Percentiles rank a stretch among this genome's conserved stretches.
Evolutionary conservation across 2,113 vertebrate species (phyloP).

Genomic region (Coturnix japonica): DNA sequence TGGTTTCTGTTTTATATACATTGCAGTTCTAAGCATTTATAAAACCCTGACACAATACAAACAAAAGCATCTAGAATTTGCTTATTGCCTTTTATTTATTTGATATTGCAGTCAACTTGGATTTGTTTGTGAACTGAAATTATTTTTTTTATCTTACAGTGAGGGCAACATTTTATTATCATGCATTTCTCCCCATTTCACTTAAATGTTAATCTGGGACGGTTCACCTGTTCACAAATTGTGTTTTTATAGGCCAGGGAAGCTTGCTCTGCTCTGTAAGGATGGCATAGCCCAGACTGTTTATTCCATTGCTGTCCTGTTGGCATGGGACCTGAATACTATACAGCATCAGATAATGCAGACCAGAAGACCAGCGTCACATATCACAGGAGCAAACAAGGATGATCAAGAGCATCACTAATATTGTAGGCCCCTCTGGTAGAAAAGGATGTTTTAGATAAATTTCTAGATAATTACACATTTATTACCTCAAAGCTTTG

Average conservation of each 20-base stretch:
- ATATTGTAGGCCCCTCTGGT: neutral
- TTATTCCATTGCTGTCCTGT: neutral
- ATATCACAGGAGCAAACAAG: neutral
- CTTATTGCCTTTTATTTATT: neutral
- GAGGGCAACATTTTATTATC: neutral
- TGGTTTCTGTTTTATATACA: neutral
- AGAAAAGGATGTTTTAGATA: neutral
- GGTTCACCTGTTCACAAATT: neutral
- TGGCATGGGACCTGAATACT: neutral
- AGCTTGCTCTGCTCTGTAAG: neutral
- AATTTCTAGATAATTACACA: neutral
- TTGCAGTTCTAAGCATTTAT: neutral
- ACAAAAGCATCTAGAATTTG: neutral
- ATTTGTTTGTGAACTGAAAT: neutral
- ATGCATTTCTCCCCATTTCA: neutral
- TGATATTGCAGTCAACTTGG: neutral
- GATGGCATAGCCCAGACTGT: neutral
- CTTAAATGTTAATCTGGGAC: neutral
- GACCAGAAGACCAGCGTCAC: neutral
- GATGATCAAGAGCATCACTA: neutral
- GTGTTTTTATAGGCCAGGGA: neutral
- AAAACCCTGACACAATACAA: neutral
- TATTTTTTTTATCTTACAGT: neutral
- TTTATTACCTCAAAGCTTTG: neutral
- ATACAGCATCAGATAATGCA: neutral